Evolutionary conservation across 2,797 vertebrate genomes (phyloP).

Genomic region (Galaxias olidus): DNA sequence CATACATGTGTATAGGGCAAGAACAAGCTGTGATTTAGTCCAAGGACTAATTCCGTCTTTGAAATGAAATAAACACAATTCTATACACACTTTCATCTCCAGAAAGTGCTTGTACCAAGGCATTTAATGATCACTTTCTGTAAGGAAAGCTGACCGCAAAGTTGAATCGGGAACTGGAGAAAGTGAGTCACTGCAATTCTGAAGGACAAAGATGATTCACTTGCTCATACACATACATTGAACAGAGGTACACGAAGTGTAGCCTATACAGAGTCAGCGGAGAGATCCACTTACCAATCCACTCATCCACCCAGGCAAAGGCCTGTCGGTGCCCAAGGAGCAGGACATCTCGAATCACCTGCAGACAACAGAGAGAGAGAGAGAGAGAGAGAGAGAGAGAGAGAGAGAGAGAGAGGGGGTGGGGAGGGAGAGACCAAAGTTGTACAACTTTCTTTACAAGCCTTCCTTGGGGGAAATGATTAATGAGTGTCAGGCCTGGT

Average conservation of each 20-base stretch:
- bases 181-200: too few species aligned
- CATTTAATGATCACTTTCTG: not conserved
- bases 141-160: not conserved
- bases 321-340: conserved; percentile 76
- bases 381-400: not conserved
- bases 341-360: conserved; percentile 78
- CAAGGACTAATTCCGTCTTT: too few species aligned
- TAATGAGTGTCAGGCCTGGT: not conserved
- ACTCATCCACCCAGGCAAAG: conserved; percentile 78
- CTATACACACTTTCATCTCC: too few species aligned
- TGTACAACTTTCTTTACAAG: not conserved
- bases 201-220: not conserved
- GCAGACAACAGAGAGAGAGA: not conserved
- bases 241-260: not conserved
- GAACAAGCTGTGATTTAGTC: too few species aligned
- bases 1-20: too few species aligned
- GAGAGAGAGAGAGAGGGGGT: not conserved
- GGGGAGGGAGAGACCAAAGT: not conserved
- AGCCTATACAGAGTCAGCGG: not conserved
- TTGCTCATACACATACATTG: not conserved
- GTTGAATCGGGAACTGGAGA: not conserved
- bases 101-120: not conserved
- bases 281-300: conserved; percentile 69
- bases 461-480: not conserved
- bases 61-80: too few species aligned